Base-by-base conservation (phyloP, 2,888 invertebrate species). In the Calliphora vomitoria region DNA sequence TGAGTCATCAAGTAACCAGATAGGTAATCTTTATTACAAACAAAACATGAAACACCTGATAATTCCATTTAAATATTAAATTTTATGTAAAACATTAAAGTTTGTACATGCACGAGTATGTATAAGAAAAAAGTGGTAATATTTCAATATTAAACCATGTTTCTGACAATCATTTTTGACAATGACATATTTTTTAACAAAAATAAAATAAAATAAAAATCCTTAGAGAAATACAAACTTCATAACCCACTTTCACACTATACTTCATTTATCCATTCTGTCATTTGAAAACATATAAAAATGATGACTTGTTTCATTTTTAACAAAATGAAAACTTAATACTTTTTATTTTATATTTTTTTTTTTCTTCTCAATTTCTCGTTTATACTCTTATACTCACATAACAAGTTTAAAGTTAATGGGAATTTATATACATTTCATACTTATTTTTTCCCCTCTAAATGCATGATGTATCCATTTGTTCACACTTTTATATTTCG, bases 171-270 rank as follows among this genome's bases (percentile, higher is more conserved):
- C 38, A 55, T 38, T 53, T 71, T 38, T 66, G 64, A 68, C 68
- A 68, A 68, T 44, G 60, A 74, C 60, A 74, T 74, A 74, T 74
- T 47, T 68, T 72, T 55, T 6, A 35, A 6, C 8, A 53, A 71
- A 44, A 69, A 35, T 47, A 60, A 74, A 4, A 60, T 4, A 60
- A 31, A 13, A 53, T 8, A 18, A 6, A 53, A 13, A 5, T 18
- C 71, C 13, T 20, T 20, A 11, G 38, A 20, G 38, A 55, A 38
- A 71, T n/a, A 38, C 64, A 64, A 8, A 25, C 25, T 25, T 25
- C 25, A 44, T 10, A 44, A 13, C 13, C 3, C 44, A 44, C 10
- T 11, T 10, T 3, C 44, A 11, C 13, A 44, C 44, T 44, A 44
- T 2, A 44, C 11, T 3, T 10, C 35, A 35, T 44, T 44, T 44